Percentiles rank a stretch among this genome's conserved stretches.
phyloP scores from a whole-genome alignment of 2,113 vertebrate genomes.

The Aleadryas rufinucha region DNA sequence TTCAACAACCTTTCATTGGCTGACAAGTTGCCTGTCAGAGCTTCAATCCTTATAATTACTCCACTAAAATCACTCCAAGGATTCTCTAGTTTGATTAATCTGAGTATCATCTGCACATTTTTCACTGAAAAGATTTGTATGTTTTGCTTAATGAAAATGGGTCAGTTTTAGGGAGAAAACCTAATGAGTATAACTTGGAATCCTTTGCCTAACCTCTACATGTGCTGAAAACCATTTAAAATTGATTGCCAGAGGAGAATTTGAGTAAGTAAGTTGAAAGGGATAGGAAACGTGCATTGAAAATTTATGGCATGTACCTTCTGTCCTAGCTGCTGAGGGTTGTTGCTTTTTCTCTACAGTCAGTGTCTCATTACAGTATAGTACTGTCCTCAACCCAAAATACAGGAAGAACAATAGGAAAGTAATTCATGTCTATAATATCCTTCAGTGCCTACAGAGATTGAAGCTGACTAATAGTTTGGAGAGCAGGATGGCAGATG shows the following conservation, averaged over 20 bases:
- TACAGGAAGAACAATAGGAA: neutral
- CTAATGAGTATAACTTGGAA: neutral
- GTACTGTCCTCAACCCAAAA: neutral
- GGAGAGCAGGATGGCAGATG: constrained; percentile 6
- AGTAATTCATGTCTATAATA: neutral
- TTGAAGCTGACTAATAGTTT: neutral
- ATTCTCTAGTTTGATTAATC: neutral
- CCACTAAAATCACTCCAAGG: neutral
- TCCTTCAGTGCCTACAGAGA: neutral
- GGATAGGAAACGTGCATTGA: neutral
- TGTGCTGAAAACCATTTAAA: neutral
- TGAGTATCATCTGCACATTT: neutral
- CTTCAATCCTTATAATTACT: neutral
- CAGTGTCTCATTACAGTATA: neutral
- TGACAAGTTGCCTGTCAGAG: neutral
- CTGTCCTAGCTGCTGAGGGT: neutral
- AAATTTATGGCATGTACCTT: neutral
- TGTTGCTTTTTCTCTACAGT: neutral
- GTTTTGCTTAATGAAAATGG: neutral
- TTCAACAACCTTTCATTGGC: neutral
- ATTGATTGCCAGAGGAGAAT: neutral
- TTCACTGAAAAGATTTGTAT: neutral
- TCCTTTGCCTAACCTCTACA: neutral
- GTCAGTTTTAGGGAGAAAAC: neutral
- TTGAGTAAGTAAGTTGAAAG: neutral